A percentile compares a stretch with the other conserved stretches of the same genome.
These are phyloP conservation scores for Sterrhoptilus dennistouni DNA, from an alignment of 2,113 vertebrate species.

Conservation along the genomic window DNA sequence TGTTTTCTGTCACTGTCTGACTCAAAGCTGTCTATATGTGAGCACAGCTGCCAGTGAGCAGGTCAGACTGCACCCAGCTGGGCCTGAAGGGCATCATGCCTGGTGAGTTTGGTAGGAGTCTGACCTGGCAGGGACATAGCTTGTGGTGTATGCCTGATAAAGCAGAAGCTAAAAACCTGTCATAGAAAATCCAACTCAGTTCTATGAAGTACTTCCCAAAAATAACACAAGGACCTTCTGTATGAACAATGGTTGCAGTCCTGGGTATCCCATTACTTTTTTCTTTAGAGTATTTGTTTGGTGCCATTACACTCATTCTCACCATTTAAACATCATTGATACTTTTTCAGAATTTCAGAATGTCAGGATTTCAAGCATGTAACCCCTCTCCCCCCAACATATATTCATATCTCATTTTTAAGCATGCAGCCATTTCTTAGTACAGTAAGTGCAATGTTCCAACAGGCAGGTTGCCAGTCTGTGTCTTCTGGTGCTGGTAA, in stretches of 20 bases:
- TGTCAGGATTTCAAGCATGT: not conserved
- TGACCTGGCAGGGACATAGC: not conserved
- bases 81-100: not conserved
- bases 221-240: not conserved
- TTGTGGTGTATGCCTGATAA: not conserved
- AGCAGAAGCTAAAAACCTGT: not conserved
- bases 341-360: not conserved
- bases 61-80: not conserved
- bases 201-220: not conserved
- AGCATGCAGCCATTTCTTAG: not conserved
- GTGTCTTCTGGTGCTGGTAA: not conserved
- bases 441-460: not conserved
- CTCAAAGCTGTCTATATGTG: fast-evolving
- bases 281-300: not conserved
- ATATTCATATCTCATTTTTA: not conserved
- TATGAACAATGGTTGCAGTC: not conserved
- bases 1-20: not conserved
- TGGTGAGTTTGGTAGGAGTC: not conserved
- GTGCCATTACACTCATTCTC: not conserved
- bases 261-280: not conserved
- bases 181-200: not conserved
- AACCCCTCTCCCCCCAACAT: not conserved
- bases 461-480: not conserved
- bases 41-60: not conserved
- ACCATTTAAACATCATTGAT: not conserved